Conservation (phyloP, 2,888 invertebrate genomes). For the Patella caerulea region DNA sequence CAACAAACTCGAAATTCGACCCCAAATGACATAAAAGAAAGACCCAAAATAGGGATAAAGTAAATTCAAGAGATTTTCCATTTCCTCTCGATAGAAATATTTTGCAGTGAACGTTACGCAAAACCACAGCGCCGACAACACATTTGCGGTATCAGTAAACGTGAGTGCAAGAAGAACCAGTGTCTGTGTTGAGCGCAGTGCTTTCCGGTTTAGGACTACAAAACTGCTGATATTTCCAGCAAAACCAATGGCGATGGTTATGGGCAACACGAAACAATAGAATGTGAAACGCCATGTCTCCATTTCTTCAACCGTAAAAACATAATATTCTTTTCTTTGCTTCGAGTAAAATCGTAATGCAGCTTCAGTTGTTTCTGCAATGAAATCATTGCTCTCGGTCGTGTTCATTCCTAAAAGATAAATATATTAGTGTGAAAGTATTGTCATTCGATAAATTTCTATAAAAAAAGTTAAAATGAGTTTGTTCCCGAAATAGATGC, state of each 20-base stretch:
- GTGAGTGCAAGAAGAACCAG: background rate
- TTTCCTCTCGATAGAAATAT: background rate
- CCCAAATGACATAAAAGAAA: background rate
- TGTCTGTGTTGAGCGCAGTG: background rate
- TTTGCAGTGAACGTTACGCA: background rate
- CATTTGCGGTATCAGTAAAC: background rate
- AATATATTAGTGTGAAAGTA: too few species aligned
- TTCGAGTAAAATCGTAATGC: background rate
- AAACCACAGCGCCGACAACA: background rate
- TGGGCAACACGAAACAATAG: background rate
- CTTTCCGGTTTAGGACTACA: background rate
- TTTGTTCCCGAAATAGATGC: too few species aligned
- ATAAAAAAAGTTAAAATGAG: too few species aligned
- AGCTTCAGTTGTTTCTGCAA: background rate
- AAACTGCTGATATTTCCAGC: background rate
- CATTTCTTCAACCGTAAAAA: background rate
- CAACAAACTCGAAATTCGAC: background rate
- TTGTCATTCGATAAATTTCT: too few species aligned
- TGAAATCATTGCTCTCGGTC: too few species aligned
- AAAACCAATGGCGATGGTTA: background rate
- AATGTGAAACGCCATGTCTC: background rate
- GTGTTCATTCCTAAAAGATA: too few species aligned
- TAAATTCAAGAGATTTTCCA: background rate
- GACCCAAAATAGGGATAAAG: background rate
- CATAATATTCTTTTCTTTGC: background rate